Base-by-base conservation (phyloP, 2,113 vertebrate genomes). In the Sterrhoptilus dennistouni region DNA sequence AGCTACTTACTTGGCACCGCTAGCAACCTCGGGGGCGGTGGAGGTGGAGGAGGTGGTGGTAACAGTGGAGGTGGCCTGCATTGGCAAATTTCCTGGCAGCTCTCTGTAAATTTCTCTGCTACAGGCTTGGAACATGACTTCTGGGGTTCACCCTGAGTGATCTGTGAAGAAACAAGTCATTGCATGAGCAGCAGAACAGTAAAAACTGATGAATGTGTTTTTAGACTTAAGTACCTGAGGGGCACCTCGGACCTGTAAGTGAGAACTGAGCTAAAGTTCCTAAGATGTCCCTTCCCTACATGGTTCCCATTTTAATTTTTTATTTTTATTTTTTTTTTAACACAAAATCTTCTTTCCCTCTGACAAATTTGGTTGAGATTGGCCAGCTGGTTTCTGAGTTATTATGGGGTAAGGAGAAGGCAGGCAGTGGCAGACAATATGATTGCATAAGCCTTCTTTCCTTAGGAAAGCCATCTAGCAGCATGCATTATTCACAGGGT, bases 11-110 rank as follows among this genome's bases (percentile, higher is more conserved):
- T 98, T 89, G 98, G 96, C 95, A 98, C 96, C 2, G 97, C 98
- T 78, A 99, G 97, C 90, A 99, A 97, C 96, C 99, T 98, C 2
- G 99, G 99, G 31, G 99, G 99, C 0, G 99, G 99, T 0, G 99
- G 99, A 3, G 99, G 99, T 14, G 99, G 99, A 1, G 99, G 99
- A 0, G 99, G 99, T 0, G 99, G 99, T 50, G 99, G 99, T 40
- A 99, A 97, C 12, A 98, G 98, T 59, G 99, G 99, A 65, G 99
- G 99, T 87, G 98, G 98, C 97, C 98, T 98, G 98, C 99, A 99
- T 93, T 98, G 99, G 98, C 99, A 99, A 89, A 98, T 94, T 95
- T 99, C 96, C 96, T 99, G 98, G 97, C 99, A 99, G 96, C 97
- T 98, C 95, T 99, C 98, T n/a, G 98, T 98, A 97, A 98, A 98